Base-by-base conservation (phyloP, 2,888 invertebrate species). In the Rhyacophila evoluta region DNA sequence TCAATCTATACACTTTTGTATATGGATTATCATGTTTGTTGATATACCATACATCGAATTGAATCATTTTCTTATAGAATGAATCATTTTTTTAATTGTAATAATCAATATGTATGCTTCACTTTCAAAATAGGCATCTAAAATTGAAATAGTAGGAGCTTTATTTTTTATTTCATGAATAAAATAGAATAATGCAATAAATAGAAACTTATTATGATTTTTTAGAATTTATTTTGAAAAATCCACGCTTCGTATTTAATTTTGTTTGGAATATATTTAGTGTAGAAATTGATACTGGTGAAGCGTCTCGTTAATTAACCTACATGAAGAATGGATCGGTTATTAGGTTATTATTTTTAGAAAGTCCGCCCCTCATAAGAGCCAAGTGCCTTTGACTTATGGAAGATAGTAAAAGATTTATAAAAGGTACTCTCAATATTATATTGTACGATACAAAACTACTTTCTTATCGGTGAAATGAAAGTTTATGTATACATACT, bases 351-450 rank as follows among this genome's bases (percentile, higher is more conserved):
- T 55, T 19, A 8, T 55, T 55, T 55, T 19, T 55, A 55, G 55
- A 55, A 55, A 55, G 55, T 80, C 80, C 81, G 55, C 78, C 81
- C 78, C 81, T 78, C 81, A 75, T 36, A 67, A 75, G 81, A 81
- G 72, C 79, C 33, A 81, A 81, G 81, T 81, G 81, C 81, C 81
- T 81, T 81, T 78, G 67, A 78, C 68, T 37, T 74, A 69, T 68
- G 74, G 72, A 79, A 73, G 37, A 76, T 29, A 79, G 29, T 33
- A 72, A 70, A 75, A 36, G 39, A 37, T 78, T 79, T 68, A 76
- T 39, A 36, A 71, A 79, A 79, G 79, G 79, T 76, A 75, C 55
- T 74, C 70, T 19, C 68, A 77, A 77, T 79, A 76, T 79, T 41
- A 55, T 79, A 79, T 39, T 67, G 74, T 72, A 68, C 29, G 25